Evolutionary conservation across 1,140 invertebrate species (phyloP).

Genomic region (Trichonephila clavipes): DNA sequence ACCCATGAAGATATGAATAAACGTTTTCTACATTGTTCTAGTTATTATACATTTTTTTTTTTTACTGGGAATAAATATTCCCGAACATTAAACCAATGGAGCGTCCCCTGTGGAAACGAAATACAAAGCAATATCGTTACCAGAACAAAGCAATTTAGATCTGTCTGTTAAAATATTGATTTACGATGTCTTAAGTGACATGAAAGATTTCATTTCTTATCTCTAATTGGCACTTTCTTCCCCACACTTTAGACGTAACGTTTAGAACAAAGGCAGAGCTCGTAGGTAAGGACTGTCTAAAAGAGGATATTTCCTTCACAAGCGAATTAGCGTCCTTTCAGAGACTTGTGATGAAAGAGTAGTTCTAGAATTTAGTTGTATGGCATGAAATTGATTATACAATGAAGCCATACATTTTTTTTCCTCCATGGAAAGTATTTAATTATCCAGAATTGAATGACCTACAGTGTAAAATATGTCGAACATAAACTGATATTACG

Average conservation of each 20-base stretch:
- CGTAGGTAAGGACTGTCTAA: not conserved
- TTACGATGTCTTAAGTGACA: constrained; percentile 6
- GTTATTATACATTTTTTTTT: not conserved
- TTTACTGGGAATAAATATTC: not conserved
- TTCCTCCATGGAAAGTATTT: not conserved
- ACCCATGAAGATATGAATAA: too few species aligned
- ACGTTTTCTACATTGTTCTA: not conserved
- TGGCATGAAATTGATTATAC: not conserved
- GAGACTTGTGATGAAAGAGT: not conserved
- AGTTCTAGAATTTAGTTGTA: not conserved
- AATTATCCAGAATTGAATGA: not conserved
- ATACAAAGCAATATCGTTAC: not conserved
- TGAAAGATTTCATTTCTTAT: not conserved
- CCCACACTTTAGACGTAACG: not conserved
- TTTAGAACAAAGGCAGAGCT: not conserved
- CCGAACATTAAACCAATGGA: not conserved
- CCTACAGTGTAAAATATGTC: not conserved
- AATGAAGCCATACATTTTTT: not conserved
- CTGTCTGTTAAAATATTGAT: not conserved
- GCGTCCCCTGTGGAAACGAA: not conserved
- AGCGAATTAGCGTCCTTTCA: not conserved
- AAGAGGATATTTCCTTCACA: not conserved
- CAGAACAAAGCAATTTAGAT: not conserved
- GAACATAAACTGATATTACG: not conserved
- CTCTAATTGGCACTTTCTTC: not conserved